Percentiles rank a stretch among this genome's conserved stretches.
phyloP scores from a whole-genome alignment of 1,140 invertebrate species.

The Drosophila virilis region DNA sequence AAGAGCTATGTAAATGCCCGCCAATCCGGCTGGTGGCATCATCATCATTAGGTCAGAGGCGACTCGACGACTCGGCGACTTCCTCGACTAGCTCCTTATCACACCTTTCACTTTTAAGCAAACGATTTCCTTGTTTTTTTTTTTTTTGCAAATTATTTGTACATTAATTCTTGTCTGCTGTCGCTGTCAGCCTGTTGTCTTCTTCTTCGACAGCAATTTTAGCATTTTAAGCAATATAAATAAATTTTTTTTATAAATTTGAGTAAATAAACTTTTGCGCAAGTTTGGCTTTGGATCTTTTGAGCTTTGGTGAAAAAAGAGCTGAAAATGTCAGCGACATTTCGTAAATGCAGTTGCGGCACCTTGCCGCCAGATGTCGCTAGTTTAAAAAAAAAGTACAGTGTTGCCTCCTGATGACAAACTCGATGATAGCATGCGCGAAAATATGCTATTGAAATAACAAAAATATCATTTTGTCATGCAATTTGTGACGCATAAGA shows the following conservation, averaged over 20 bases:
- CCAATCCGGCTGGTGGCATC: slow-evolving; percentile 74
- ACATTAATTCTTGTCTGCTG: slow-evolving; percentile 1
- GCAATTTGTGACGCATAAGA: too few relatives aligned
- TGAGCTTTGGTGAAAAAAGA: neutral
- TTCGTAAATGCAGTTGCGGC: neutral
- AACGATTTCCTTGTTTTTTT: slow-evolving; percentile 1
- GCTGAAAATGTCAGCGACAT: neutral
- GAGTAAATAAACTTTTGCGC: neutral
- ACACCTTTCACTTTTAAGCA: neutral
- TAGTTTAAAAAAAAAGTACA: too few relatives aligned
- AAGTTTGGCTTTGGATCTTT: neutral
- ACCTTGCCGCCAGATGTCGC: too few relatives aligned
- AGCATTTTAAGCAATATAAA: slow-evolving; percentile 21
- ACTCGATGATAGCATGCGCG: too few relatives aligned
- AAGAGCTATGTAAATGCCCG: slow-evolving; percentile 76
- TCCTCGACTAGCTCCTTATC: neutral
- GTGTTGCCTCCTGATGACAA: too few relatives aligned
- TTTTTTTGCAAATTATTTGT: slow-evolving; percentile 2
- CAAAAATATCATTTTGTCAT: too few relatives aligned
- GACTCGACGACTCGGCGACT: neutral
- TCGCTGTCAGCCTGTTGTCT: slow-evolving; percentile 5
- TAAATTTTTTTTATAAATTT: slow-evolving; percentile 27
- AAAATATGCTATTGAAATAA: too few relatives aligned
- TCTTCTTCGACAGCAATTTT: slow-evolving; percentile 3
- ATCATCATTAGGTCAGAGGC: slow-evolving; percentile 61